A percentile compares a stretch with the other conserved stretches of the same genome.
Evolutionary conservation across 2,797 vertebrate genomes (phyloP).

Genomic region (Dendrocincla fuliginosa): DNA sequence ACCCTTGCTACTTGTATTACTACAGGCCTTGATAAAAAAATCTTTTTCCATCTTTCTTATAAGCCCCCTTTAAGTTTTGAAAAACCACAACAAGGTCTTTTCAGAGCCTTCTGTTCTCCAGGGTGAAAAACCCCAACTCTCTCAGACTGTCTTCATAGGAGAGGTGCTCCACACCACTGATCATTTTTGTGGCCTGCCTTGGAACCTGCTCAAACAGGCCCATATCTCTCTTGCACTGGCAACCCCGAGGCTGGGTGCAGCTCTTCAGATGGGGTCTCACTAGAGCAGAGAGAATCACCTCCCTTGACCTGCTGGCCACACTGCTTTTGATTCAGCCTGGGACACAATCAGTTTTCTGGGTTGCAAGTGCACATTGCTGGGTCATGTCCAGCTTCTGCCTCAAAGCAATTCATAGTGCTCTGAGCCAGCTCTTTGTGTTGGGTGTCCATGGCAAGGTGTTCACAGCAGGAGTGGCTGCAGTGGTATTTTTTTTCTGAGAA

Average conservation of each 20-base stretch:
- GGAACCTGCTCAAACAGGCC: not conserved
- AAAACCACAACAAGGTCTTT: not conserved
- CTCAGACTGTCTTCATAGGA: not conserved
- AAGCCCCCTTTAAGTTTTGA: not conserved
- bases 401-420: not conserved
- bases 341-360: not conserved
- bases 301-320: not conserved
- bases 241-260: fast-evolving
- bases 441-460: not conserved
- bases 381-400: not conserved
- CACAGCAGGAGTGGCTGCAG: fast-evolving
- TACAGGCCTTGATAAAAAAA: not conserved
- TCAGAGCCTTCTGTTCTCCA: not conserved
- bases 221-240: not conserved
- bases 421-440: not conserved
- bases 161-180: not conserved
- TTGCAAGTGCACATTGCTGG: not conserved
- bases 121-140: not conserved
- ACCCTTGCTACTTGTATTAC: not conserved
- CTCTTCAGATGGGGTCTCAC: not conserved
- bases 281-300: not conserved
- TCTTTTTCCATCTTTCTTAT: not conserved
- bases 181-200: not conserved
- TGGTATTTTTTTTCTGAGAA: not conserved
- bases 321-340: not conserved